Base-by-base conservation (phyloP, 2,888 invertebrate genomes). In the Chrysina gloriosa region DNA sequence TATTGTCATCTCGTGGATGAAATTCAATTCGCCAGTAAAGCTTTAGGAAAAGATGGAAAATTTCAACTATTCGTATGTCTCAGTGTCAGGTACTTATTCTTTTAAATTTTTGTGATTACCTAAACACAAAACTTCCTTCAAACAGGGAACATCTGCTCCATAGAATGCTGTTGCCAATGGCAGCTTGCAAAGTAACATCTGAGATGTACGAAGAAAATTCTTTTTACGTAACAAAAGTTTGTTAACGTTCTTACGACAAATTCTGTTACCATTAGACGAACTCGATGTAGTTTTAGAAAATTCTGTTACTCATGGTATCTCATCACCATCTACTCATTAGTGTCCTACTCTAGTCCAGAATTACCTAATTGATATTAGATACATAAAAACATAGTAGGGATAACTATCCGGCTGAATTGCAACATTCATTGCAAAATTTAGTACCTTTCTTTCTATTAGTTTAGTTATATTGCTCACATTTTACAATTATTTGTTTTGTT, bases 131-230 rank as follows among this genome's bases (percentile, higher is more conserved):
- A 31, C n/a, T 45, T 16, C 69, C 71, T 84, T 66, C 82, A 9
- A 45, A 42, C 9, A 95, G 95, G 77, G 95, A 95, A 80, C 94
- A 94, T 82, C 88, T 95, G 81, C 86, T 99, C 63, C 95, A 97
- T 80, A 90, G 94, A 66, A 94, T 97, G 89, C 85, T 98, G 65
- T 90, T 92, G n/a, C 93, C 96, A 52, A 93, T 98, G 89, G 92
- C 97, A 1, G 86, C 91, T 77, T 93, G 95, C 14, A 92, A 95
- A 70, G 92, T 95, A 3, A 96, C 97, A 0, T 83, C 86, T 4
- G 96, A 96, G 80, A 95, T 98, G 95, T 99, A 96, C 80, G 98
- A 98, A 80, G 97, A 98, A 79, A 91, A 92, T 76, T 97, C 98
- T 98, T 99, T 83, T 86, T 99, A 69, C 89, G 98, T 66, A 94